phyloP scores from a whole-genome alignment of 2,113 vertebrate genomes.

The Cacatua alba region DNA sequence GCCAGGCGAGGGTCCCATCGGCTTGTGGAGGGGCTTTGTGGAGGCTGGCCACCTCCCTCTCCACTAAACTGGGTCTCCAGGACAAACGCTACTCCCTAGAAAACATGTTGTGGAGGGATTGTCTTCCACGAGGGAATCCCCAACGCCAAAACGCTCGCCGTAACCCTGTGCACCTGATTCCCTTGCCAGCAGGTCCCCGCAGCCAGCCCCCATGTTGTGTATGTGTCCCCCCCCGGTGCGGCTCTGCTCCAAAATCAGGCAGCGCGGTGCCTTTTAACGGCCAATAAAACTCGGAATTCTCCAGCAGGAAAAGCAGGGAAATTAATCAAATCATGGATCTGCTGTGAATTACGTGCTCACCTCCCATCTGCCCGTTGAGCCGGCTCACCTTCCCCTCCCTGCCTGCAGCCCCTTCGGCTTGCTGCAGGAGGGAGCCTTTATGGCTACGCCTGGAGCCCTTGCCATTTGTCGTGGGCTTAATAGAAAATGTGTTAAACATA shows the following conservation, averaged over 20 bases:
- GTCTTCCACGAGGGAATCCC: not conserved
- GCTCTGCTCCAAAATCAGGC: not conserved
- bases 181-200: not conserved
- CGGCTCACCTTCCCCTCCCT: constrained; percentile 42
- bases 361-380: constrained; percentile 54
- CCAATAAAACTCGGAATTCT: constrained; percentile 55
- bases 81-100: not conserved
- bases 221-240: fast-evolving
- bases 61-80: not conserved
- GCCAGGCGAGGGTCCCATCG: not conserved
- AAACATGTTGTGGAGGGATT: fast-evolving
- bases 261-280: constrained; percentile 1
- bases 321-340: constrained; percentile 61
- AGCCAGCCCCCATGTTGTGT: not conserved
- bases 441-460: constrained; percentile 44
- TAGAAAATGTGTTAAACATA: constrained; percentile 68
- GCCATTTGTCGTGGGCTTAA: constrained; percentile 58
- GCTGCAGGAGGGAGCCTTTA: constrained; percentile 52
- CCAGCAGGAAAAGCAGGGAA: constrained; percentile 62
- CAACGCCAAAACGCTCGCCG: fast-evolving
- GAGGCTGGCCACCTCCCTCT: not conserved
- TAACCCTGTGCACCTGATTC: not conserved
- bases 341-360: constrained; percentile 40
- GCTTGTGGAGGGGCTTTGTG: constrained; percentile 12
- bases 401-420: constrained; percentile 30